Evolutionary conservation across 2,888 invertebrate genomes (phyloP), one percentile per base, ranked within the genome.

Genomic region (Calliopum simillimum): DNA sequence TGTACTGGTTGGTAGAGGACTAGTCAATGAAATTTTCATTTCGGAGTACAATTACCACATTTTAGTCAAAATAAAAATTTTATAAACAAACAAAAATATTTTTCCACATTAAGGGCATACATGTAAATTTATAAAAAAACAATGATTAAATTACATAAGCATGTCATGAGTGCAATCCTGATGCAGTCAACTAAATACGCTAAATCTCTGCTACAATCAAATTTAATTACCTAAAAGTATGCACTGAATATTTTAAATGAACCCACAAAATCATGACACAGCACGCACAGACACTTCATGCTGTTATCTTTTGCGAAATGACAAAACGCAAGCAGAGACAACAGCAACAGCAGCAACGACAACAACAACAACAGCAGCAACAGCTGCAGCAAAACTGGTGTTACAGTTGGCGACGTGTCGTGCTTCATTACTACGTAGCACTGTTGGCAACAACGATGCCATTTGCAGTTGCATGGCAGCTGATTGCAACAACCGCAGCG

Each of bases 401-500:
- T 23, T 46, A 8, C 53, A 23, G 21, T 19, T 44, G 46, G n/a
- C 47, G 21, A 8, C 16, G 44, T 21, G 23, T 16, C 21, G 21
- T 59, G 58, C 25, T 65, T 21, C 55, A 5, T 4, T 56, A 55
- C 12, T 64, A 51, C 41, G 41, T 67, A 13, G 47, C 41, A 8
- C 14, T 67, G 47, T n/a, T 58, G n/a, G 33, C 58, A 19, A 58
- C 58, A 58, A 49, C 49, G 19, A 67, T 59, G 67, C 47, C 58
- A 23, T 47, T 47, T 33, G 58, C 58, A 49, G 59, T 58, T 25
- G 49, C 67, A 47, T 43, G 65, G 64, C 64, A 81, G 73, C 74
- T 76, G 78, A 25, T 81, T 80, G 81, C 49, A 47, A 43, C 56
- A 47, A 16, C 53, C 55, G 43, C 61, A 25, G 14, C 46, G 43